Base-by-base conservation (phyloP, 2,888 invertebrate genomes). In the Luffia ferchaultella region DNA sequence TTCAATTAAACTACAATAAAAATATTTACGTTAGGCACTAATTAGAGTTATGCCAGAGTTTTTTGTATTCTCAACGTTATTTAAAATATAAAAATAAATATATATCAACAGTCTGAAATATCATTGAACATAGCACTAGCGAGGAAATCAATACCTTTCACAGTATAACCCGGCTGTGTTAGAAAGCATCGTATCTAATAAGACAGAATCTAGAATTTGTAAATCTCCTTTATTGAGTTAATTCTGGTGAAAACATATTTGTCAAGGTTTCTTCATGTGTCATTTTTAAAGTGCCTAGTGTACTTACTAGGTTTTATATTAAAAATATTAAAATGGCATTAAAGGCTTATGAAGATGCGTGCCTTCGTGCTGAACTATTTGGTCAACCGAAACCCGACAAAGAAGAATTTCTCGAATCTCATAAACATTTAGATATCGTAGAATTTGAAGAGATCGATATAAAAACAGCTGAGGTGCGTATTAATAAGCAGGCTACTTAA, bases 291-390 rank as follows among this genome's bases (percentile, higher is more conserved):
- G n/a, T n/a, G n/a, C n/a, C n/a, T n/a, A n/a, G n/a, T n/a, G n/a
- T n/a, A n/a, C n/a, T n/a, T n/a, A n/a, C n/a, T n/a, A n/a, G n/a
- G n/a, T n/a, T n/a, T n/a, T 43, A 43, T 7, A 30, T 12, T 7
- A 42, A 46, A 54, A 41, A 42, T 42, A 48, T 40, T 46, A 68
- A 57, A 60, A 88, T 88, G 88, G 83, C 87, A 16, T 84, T 89
- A 65, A 87, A 88, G 56, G 88, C 89, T 16, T 93, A 92, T 62
- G 89, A 91, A 70, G 88, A 91, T 67, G 93, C 92, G 52, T 92
- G 93, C 62, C 89, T 90, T 72, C 82, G 93, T 53, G 93, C 93
- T 0, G 93, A 93, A 67, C 73, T 93, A 48, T 84, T 93, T 57
- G 93, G 93, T 0, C 78, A 91, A 52, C 86, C 88, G 42, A 86